Evolutionary conservation across 2,797 vertebrate genomes (phyloP).

Genomic region (Melopsittacus undulatus): DNA sequence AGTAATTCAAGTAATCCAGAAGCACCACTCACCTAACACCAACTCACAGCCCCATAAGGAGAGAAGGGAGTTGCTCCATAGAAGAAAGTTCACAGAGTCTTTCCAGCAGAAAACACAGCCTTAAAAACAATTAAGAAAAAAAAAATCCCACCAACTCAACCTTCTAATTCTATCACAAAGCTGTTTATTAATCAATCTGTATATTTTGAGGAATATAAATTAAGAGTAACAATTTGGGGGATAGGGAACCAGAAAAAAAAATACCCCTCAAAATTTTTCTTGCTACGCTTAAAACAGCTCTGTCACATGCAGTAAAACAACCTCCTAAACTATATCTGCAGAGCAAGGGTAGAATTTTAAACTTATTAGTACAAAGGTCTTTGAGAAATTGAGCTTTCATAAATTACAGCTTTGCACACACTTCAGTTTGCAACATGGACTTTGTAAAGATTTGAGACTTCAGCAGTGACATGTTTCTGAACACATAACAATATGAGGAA

Average conservation of each 20-base stretch:
- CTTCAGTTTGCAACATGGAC: slow-evolving; percentile 32
- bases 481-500: slow-evolving; percentile 53
- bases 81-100: background rate
- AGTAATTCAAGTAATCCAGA: background rate
- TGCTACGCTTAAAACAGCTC: background rate
- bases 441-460: slow-evolving; percentile 33
- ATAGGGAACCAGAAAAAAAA: background rate
- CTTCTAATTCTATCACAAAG: background rate
- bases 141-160: background rate
- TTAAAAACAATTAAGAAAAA: background rate
- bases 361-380: slow-evolving; percentile 36
- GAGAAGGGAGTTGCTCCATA: background rate
- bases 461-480: background rate
- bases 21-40: background rate
- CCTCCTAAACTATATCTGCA: background rate
- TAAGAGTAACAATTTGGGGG: background rate
- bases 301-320: background rate
- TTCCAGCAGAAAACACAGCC: background rate
- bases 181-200: background rate
- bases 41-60: background rate
- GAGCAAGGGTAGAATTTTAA: background rate
- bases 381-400: background rate
- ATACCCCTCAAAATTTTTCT: background rate
- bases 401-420: background rate
- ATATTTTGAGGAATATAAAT: background rate